Evolutionary conservation across 1,140 invertebrate species (phyloP).

Genomic region (Ladona fulva): DNA sequence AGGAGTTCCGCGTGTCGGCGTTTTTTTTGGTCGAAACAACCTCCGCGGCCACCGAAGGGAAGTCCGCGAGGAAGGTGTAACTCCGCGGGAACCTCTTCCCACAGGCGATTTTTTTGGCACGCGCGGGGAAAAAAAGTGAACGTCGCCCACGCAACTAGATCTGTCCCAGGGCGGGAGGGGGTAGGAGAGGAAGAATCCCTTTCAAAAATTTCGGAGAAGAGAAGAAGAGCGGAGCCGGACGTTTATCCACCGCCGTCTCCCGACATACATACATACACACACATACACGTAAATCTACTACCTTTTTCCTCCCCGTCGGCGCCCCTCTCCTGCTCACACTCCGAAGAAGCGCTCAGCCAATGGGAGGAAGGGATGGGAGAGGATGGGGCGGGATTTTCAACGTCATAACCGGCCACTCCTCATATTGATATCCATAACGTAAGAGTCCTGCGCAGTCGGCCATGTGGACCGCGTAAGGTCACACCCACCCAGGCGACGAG

Average conservation of each 20-base stretch:
- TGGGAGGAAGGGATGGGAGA: background rate
- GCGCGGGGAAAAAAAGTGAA: no score
- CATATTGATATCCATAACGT: conserved; percentile 2
- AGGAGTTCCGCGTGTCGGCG: background rate
- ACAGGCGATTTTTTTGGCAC: no score
- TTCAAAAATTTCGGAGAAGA: no score
- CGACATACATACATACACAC: no score
- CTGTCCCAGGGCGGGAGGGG: no score
- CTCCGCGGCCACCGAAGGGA: background rate
- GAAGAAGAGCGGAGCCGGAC: no score
- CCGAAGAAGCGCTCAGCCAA: background rate
- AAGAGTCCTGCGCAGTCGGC: conserved; percentile 5
- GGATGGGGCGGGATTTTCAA: background rate
- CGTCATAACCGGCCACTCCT: conserved; percentile 6
- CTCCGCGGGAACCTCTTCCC: no score
- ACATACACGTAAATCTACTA: no score
- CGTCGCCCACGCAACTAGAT: no score
- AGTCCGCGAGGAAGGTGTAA: no score
- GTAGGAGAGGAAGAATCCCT: no score
- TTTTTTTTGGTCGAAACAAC: background rate
- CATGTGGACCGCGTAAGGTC: background rate
- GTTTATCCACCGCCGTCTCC: no score
- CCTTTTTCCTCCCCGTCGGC: background rate
- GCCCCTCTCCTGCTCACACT: background rate
- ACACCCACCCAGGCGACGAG: background rate